phyloP scores from a whole-genome alignment of 2,113 vertebrate species.

The human (Homo sapiens) region DNA sequence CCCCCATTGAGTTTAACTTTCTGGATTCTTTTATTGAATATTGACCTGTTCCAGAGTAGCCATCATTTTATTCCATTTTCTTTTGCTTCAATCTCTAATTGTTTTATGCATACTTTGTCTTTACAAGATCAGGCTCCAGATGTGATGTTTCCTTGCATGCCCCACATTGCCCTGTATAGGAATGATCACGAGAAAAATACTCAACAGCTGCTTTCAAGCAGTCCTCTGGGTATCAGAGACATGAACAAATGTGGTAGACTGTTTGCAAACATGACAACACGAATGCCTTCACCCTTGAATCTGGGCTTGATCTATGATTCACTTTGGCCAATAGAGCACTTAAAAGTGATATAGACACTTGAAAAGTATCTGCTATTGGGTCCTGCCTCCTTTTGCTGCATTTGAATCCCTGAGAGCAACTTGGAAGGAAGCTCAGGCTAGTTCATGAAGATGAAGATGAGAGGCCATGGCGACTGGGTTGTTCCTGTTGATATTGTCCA shows the following conservation, averaged over 20 bases:
- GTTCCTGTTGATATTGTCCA: not conserved
- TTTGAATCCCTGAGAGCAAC: not conserved
- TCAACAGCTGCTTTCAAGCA: not conserved
- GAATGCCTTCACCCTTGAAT: not conserved
- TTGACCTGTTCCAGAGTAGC: not conserved
- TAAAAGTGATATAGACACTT: not conserved
- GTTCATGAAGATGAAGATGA: fast-evolving
- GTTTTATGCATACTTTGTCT: not conserved
- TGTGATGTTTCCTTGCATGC: not conserved
- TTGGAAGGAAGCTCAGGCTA: not conserved
- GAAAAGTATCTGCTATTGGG: not conserved
- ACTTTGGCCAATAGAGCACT: not conserved
- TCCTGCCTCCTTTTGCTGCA: not conserved
- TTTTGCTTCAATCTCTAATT: not conserved
- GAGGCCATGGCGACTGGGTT: not conserved
- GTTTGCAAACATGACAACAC: too few species aligned
- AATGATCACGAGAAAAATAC: not conserved
- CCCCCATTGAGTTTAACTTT: not conserved
- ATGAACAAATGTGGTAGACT: not conserved
- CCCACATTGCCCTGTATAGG: too few species aligned
- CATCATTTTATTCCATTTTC: not conserved
- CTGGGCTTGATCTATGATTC: not conserved
- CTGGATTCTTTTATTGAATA: not conserved
- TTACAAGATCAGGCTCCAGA: not conserved
- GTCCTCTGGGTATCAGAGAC: too few species aligned